Base-by-base conservation (phyloP, 2,888 invertebrate genomes). In the Ernsta delagoae region DNA sequence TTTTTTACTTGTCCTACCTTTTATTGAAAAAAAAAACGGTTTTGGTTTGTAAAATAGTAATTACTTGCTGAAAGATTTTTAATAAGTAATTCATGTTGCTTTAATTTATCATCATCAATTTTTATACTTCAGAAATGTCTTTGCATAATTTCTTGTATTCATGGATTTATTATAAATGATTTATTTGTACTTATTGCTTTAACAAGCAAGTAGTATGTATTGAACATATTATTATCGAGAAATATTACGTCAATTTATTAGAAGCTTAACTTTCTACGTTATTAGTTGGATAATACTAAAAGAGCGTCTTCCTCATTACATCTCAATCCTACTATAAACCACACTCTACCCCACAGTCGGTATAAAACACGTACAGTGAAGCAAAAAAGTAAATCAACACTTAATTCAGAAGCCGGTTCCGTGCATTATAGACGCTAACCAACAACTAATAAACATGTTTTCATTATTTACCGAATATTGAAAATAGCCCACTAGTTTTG, bases 341-440 rank as follows among this genome's bases (percentile, higher is more conserved):
- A 16, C 39, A 53, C n/a, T 36, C 50, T 36, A 62, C 24, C 53
- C 9, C 39, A 53, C 36, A 61, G 16, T 4, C 53, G 59, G 53
- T 62, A n/a, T 62, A 50, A 62, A 53, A 53, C 36, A 16, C 39
- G 39, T 53, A 57, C 57, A 39, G 57, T 39, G 57, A 45, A 34
- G 31, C 45, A 61, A 62, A 62, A 39, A 62, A 53, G 61, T n/a
- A 66, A 70, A 68, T 73, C 63, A 56, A 66, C 67, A 66, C 34
- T 45, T 56, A 67, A 61, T 67, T 45, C 68, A 56, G 36, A 62
- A 62, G 62, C 62, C 62, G 56, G 62, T 56, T 62, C 61, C n/a
- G 4, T 31, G 43, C 45, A 61, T 60, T n/a, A n/a, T 41, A 54
- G 31, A 57, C 43, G 16, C 59, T 59, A 43, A 43, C 59, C 59